Conservation (phyloP, 2,113 vertebrate species). For the Scophthalmus maximus region DNA sequence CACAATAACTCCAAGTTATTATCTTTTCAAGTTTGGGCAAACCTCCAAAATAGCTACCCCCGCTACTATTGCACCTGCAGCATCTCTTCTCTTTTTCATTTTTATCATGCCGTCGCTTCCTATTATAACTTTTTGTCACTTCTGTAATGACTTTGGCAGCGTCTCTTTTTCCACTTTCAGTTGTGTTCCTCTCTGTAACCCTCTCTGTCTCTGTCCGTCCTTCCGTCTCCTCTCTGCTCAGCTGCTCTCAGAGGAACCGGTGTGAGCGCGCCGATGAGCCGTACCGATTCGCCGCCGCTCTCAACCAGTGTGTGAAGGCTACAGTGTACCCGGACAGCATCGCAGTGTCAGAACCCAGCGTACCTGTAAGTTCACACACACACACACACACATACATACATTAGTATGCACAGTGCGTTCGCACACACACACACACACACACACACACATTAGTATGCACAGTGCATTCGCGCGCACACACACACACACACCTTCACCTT, state of each 20-base stretch:
- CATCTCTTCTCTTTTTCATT: background rate
- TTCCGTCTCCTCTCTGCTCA: constrained; percentile 57
- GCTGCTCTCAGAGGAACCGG: constrained; percentile 92
- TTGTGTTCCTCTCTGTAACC: background rate
- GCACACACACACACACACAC: background rate
- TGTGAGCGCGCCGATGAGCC: constrained; percentile 91
- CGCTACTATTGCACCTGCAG: no score
- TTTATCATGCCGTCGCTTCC: background rate
- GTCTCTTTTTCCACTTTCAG: background rate
- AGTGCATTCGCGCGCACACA: background rate
- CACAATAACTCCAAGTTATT: no score
- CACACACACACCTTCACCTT: constrained; percentile 3
- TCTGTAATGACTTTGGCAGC: background rate
- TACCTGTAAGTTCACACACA: constrained; percentile 81
- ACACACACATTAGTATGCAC: background rate
- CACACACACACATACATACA: background rate
- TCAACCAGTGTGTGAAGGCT: constrained; percentile 90
- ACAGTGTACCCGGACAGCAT: constrained; percentile 93
- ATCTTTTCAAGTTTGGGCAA: no score
- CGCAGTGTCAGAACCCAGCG: constrained; percentile 92
- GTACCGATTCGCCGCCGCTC: constrained; percentile 89
- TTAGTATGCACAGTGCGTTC: background rate
- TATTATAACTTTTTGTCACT: background rate
- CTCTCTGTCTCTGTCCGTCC: background rate
- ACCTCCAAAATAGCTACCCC: no score